These are phyloP conservation scores for Cromileptes altivelis DNA, from an alignment of 2,113 vertebrate genomes.

Conservation along the genomic window DNA sequence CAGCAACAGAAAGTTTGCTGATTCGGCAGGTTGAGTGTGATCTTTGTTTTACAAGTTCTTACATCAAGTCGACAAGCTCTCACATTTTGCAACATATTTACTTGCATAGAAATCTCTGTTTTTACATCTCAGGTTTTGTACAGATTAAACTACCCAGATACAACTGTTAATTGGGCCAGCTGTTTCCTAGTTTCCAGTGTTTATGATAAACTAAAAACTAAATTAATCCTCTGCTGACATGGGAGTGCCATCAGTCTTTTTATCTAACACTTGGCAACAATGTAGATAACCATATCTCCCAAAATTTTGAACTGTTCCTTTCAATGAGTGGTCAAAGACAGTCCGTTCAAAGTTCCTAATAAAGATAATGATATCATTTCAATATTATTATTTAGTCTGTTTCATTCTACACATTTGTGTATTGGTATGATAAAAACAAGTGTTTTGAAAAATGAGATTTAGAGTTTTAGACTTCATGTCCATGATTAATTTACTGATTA, in stretches of 20 bases:
- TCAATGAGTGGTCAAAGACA: neutral
- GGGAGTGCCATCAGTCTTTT: no score
- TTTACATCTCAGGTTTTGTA: neutral
- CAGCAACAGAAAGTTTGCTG: no score
- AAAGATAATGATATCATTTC: neutral
- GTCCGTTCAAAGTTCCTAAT: neutral
- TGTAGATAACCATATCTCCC: no score
- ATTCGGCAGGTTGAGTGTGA: no score
- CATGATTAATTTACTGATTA: neutral
- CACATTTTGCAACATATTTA: neutral
- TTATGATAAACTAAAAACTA: neutral
- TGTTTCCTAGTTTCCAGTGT: no score
- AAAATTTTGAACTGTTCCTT: neutral
- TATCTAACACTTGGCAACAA: no score
- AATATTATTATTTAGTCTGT: neutral
- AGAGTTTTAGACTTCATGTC: no score
- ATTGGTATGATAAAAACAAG: neutral
- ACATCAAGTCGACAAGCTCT: no score
- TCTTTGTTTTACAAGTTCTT: no score
- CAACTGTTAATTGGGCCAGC: neutral
- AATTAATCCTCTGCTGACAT: neutral
- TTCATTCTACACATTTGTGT: neutral
- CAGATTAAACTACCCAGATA: neutral
- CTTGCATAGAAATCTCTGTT: neutral
- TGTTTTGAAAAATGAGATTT: neutral